A percentile compares a stretch with the other conserved stretches of the same genome.
These are phyloP conservation scores for Tragelaphus imberbis DNA, from an alignment of 2,113 vertebrate species.

Conservation along the genomic window DNA sequence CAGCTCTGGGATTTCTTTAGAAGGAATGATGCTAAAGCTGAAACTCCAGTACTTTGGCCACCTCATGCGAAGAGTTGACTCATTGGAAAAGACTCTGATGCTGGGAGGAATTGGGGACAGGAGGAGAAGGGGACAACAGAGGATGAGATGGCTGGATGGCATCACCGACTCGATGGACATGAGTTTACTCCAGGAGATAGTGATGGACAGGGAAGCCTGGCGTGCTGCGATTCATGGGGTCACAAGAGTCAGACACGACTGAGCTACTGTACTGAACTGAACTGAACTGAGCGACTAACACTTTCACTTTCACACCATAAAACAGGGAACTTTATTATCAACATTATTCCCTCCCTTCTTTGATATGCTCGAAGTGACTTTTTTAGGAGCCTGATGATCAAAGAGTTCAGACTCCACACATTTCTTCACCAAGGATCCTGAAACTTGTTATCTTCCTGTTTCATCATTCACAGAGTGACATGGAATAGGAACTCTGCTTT, in stretches of 20 bases:
- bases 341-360: background rate
- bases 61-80: fast-evolving
- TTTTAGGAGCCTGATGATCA: background rate
- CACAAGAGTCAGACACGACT: too few relatives aligned
- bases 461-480: background rate
- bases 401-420: background rate
- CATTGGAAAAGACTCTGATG: too few relatives aligned
- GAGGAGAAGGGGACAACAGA: too few relatives aligned
- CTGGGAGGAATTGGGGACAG: too few relatives aligned
- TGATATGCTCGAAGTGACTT: background rate
- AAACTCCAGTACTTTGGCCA: too few relatives aligned
- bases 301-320: background rate
- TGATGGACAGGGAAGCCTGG: too few relatives aligned
- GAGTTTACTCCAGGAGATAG: too few relatives aligned
- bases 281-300: background rate
- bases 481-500: background rate
- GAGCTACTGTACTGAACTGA: too few relatives aligned
- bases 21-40: fast-evolving
- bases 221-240: fast-evolving
- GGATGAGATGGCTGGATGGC: too few relatives aligned
- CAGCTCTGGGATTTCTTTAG: fast-evolving
- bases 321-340: background rate
- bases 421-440: background rate
- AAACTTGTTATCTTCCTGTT: background rate
- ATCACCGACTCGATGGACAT: fast-evolving